These are phyloP conservation scores for Tholera decimalis DNA, from an alignment of 2,888 invertebrate genomes.

Conservation along the genomic window DNA sequence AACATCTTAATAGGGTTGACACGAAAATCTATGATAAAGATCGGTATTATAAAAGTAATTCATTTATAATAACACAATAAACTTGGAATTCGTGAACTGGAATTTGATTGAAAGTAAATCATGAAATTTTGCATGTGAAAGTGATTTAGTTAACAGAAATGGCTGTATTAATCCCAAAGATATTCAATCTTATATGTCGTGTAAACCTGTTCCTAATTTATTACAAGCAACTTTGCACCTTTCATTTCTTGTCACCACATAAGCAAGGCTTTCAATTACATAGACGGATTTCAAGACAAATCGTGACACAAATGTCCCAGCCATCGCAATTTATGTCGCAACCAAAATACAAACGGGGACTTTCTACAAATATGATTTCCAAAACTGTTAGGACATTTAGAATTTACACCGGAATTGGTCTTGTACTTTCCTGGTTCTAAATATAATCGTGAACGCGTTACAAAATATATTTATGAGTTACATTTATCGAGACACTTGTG, in stretches of 20 bases:
- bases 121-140: constrained; percentile 4
- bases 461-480: constrained; percentile 65
- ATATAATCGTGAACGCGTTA: constrained; percentile 51
- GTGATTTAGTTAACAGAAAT: constrained; percentile 1
- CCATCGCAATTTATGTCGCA: constrained; percentile 55
- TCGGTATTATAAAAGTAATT: too few species aligned
- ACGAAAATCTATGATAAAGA: too few species aligned
- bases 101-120: not conserved
- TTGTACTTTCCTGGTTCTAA: constrained; percentile 46
- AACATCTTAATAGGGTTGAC: constrained; percentile 44
- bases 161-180: constrained; percentile 8
- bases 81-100: not conserved
- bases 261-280: constrained; percentile 61
- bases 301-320: constrained; percentile 61
- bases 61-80: not conserved
- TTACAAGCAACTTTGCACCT: constrained; percentile 47
- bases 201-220: constrained; percentile 44
- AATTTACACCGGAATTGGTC: constrained; percentile 51
- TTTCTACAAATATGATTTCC: constrained; percentile 57
- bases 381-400: constrained; percentile 37
- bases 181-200: constrained; percentile 7
- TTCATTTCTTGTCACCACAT: constrained; percentile 60
- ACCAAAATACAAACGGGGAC: constrained; percentile 34
- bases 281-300: constrained; percentile 46
- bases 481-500: constrained; percentile 58